phyloP scores from a whole-genome alignment of 2,113 vertebrate species.

The Hemicordylus capensis region DNA sequence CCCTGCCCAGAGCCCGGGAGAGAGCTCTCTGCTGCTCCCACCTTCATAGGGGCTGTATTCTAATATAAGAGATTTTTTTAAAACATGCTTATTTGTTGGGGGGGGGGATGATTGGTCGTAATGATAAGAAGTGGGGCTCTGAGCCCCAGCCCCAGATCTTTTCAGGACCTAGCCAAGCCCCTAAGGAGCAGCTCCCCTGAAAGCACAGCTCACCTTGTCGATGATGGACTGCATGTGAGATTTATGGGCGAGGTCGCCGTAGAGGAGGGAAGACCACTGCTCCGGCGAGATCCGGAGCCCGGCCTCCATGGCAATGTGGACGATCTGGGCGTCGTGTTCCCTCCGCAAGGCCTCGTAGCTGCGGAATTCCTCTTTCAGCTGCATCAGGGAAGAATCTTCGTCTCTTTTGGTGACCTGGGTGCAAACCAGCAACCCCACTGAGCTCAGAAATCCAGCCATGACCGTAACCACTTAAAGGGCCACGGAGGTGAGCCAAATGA shows the following conservation, averaged over 20 bases:
- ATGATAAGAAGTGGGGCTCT: no score
- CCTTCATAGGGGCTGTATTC: no score
- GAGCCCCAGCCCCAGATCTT: no score
- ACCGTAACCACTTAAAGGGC: not conserved
- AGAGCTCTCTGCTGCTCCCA: no score
- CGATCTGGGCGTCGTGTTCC: constrained; percentile 95
- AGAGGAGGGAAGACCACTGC: constrained; percentile 96
- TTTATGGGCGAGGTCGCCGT: constrained; percentile 96
- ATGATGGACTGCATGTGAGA: constrained; percentile 99
- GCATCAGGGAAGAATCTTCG: constrained; percentile 98
- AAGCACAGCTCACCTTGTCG: constrained; percentile 84
- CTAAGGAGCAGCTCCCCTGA: not conserved
- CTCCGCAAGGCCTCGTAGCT: constrained; percentile 93
- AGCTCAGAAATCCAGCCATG: not conserved
- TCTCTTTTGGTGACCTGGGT: constrained; percentile 95
- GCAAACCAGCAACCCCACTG: not conserved
- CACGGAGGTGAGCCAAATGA: not conserved
- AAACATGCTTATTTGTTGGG: no score
- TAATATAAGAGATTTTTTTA: no score
- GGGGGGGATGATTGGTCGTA: no score
- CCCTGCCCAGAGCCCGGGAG: no score
- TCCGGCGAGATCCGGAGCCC: constrained; percentile 96
- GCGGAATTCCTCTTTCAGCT: constrained; percentile 95
- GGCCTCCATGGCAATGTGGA: constrained; percentile 98
- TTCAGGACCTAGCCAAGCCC: no score